phyloP scores from a whole-genome alignment of 2,113 vertebrate genomes.

The Mus spicilegus region DNA sequence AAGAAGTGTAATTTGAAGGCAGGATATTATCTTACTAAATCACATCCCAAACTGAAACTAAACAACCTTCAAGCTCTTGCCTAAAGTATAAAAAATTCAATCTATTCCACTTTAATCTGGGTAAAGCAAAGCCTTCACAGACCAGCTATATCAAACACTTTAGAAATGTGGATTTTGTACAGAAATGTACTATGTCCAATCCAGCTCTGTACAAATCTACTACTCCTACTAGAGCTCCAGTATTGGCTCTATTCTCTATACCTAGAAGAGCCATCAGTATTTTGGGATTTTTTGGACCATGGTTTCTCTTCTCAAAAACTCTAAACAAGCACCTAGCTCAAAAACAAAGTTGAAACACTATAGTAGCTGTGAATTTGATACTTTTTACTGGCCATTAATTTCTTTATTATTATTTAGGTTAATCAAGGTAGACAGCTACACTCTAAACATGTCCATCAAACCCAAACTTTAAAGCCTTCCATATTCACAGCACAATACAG shows the following conservation, averaged over 20 bases:
- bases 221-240: background rate
- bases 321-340: constrained; percentile 40
- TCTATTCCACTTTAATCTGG: background rate
- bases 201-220: background rate
- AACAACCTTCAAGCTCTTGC: constrained; percentile 33
- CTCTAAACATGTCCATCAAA: constrained; percentile 37
- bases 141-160: background rate
- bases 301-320: constrained; percentile 45
- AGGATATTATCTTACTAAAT: background rate
- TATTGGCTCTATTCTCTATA: background rate
- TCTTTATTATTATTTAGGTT: constrained; percentile 51
- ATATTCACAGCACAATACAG: constrained; percentile 27
- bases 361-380: constrained; percentile 40
- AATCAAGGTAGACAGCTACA: constrained; percentile 53
- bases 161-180: background rate
- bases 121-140: constrained; percentile 11
- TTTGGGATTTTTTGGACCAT: constrained; percentile 1
- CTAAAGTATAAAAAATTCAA: constrained; percentile 50
- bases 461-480: constrained; percentile 51
- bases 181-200: background rate
- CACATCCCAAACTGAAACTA: constrained; percentile 11
- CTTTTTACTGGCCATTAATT: constrained; percentile 63
- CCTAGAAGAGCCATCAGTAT: background rate
- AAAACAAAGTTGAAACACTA: constrained; percentile 30
- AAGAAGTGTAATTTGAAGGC: constrained; percentile 12